Percentiles rank a stretch among this genome's conserved stretches.
Evolutionary conservation across 1,140 invertebrate species (phyloP).

Genomic region (Calephelis virginiensis): DNA sequence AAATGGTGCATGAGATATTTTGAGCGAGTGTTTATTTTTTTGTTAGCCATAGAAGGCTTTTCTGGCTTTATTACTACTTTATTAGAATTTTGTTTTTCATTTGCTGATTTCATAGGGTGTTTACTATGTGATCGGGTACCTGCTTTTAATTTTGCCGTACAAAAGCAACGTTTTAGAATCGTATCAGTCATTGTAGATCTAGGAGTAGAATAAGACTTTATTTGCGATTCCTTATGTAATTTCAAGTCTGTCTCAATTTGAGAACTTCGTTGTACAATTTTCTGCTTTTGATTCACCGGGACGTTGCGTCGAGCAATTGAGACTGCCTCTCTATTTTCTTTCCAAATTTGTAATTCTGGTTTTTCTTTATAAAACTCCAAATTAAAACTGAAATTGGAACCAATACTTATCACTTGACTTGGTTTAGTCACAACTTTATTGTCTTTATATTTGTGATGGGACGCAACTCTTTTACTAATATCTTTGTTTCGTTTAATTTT

Average conservation of each 20-base stretch:
- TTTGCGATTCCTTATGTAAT: conserved; percentile 19
- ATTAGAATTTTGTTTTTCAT: neutral
- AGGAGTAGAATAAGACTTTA: conserved; percentile 2
- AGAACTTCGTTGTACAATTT: neutral
- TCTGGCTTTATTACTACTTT: neutral
- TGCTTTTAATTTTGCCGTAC: conserved; percentile 25
- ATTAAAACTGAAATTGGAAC: conserved; percentile 39
- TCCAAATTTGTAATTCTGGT: neutral
- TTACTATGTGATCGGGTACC: conserved; percentile 25
- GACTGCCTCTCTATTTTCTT: neutral
- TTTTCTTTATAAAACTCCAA: conserved; percentile 43
- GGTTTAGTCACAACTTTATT: neutral
- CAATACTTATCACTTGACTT: conserved; percentile 29
- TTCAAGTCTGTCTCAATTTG: conserved; percentile 18
- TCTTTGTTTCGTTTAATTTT: neutral
- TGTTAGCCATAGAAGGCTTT: conserved; percentile 1
- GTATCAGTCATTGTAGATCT: conserved; percentile 1
- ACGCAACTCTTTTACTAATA: neutral
- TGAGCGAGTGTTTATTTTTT: conserved; percentile 6
- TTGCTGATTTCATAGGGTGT: neutral
- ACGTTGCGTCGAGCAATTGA: conserved; percentile 1
- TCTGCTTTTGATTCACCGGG: neutral
- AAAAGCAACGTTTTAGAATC: conserved; percentile 27
- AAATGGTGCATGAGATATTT: conserved; percentile 10
- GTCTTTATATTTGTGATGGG: conserved; percentile 13